Base-by-base conservation (phyloP, 2,888 invertebrate genomes). In the Tachina grossa region DNA sequence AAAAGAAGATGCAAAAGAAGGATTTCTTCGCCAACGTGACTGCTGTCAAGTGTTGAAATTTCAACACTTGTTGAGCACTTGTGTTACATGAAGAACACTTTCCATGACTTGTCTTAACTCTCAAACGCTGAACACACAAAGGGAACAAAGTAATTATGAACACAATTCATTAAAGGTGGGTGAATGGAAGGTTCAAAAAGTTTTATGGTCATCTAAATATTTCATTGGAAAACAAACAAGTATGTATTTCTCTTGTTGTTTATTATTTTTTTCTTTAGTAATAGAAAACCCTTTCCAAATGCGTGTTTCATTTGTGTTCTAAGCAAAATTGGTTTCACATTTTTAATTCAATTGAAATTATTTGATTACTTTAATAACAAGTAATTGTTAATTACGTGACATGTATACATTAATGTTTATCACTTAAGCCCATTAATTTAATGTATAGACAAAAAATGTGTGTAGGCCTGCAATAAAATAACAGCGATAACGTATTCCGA, bases 11-110 rank as follows among this genome's bases (percentile, higher is more conserved):
- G 49, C 43, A 45, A 66, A 66, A 31, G 66, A 51, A 31, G 66
- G 39, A 66, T 11, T 68, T 57, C 14, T 78, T 41, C 16, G 19
- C 61, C 45, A 66, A 61, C 72, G 51, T 76, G 76, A 66, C 66
- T 76, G 55, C 16, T 61, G 77, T 72, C 72, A 85, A 86, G 82
- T 86, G 84, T 88, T 69, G 68, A 87, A 87, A 87, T 86, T 87
- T 85, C 77, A 77, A 85, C 85, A 86, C 85, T 84, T 85, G 66
- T 66, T 76, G 65, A 65, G 16, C 47, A 76, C 43, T 63, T 31
- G 55, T 65, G 65, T 65, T 63, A 45, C 22, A 57, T 14, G 19
- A n/a, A 63, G 19, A n/a, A 63, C 22, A 86, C 85, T 31, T 31
- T 31, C 82, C 87, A 82, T 85, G 86, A 19, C 45, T n/a, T 14